Conservation (phyloP, 1,140 invertebrate species). For the Orius insidiosus region DNA sequence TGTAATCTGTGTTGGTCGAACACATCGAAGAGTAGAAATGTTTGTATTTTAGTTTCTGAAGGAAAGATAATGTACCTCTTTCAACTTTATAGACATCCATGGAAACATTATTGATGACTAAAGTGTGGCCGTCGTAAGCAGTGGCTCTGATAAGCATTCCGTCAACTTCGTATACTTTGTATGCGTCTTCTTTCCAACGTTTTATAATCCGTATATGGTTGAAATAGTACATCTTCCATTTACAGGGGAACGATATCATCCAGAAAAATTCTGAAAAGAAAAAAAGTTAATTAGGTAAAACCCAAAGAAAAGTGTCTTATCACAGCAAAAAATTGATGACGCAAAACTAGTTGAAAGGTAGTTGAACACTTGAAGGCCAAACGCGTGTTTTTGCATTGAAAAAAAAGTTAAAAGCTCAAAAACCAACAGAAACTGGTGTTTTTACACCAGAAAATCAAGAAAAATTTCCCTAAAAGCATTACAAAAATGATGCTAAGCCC, state of each 20-base stretch:
- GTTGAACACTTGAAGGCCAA: too few relatives aligned
- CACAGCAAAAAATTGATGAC: too few relatives aligned
- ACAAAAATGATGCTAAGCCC: too few relatives aligned
- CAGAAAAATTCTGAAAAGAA: constrained; percentile 1
- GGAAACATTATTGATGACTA: constrained; percentile 3
- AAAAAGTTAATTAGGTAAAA: neutral
- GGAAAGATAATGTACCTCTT: neutral
- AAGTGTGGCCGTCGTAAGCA: constrained; percentile 5
- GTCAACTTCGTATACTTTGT: constrained; percentile 6
- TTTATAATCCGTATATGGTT: constrained; percentile 6
- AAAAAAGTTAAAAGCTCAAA: too few relatives aligned
- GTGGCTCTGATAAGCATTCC: constrained; percentile 2
- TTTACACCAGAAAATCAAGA: too few relatives aligned
- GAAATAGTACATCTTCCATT: constrained; percentile 5
- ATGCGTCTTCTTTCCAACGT: constrained; percentile 6
- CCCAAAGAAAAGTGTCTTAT: too few relatives aligned
- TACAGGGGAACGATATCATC: constrained; percentile 1
- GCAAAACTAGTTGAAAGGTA: too few relatives aligned
- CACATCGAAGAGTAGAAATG: constrained; percentile 3
- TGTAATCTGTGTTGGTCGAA: constrained; percentile 2
- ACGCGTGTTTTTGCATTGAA: too few relatives aligned
- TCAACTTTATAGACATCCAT: constrained; percentile 5
- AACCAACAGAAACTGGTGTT: too few relatives aligned
- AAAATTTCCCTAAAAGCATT: too few relatives aligned
- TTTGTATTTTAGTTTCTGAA: constrained; percentile 3